Evolutionary conservation across 2,797 vertebrate genomes (phyloP).

Genomic region (Balearica regulorum): DNA sequence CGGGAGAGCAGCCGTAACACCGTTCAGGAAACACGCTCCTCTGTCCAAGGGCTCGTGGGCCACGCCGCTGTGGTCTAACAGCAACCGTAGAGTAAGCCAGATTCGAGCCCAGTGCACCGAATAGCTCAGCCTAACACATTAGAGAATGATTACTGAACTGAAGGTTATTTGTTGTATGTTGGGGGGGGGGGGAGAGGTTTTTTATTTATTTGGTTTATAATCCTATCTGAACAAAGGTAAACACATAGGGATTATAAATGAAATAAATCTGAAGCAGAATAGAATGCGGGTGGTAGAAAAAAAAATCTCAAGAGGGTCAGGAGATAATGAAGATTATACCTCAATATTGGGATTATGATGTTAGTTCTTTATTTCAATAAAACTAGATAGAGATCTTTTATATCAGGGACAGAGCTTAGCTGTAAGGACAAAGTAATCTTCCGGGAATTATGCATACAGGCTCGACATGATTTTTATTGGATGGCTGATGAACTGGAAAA

Average conservation of each 20-base stretch:
- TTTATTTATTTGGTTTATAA: conserved; percentile 74
- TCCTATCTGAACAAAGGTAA: conserved; percentile 83
- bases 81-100: background rate
- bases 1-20: background rate
- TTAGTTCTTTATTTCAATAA: conserved; percentile 85
- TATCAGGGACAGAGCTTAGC: conserved; percentile 83
- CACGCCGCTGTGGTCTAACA: background rate
- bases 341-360: conserved; percentile 84
- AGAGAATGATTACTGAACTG: conserved; percentile 41
- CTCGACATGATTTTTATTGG: conserved; percentile 81
- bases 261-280: conserved; percentile 78
- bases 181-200: background rate
- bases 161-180: conserved; percentile 26
- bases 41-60: background rate
- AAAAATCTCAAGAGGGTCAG: conserved; percentile 77
- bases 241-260: conserved; percentile 79
- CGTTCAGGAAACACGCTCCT: background rate
- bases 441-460: conserved; percentile 80
- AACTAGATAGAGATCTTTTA: conserved; percentile 83
- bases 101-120: background rate
- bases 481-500: conserved; percentile 83
- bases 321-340: conserved; percentile 81
- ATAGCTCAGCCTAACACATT: conserved; percentile 27
- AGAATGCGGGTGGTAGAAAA: conserved; percentile 54
- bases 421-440: conserved; percentile 83